Percentiles rank a stretch among this genome's conserved stretches.
phyloP scores from a whole-genome alignment of 2,888 invertebrate genomes.

The Epiperipatus broadwayi region DNA sequence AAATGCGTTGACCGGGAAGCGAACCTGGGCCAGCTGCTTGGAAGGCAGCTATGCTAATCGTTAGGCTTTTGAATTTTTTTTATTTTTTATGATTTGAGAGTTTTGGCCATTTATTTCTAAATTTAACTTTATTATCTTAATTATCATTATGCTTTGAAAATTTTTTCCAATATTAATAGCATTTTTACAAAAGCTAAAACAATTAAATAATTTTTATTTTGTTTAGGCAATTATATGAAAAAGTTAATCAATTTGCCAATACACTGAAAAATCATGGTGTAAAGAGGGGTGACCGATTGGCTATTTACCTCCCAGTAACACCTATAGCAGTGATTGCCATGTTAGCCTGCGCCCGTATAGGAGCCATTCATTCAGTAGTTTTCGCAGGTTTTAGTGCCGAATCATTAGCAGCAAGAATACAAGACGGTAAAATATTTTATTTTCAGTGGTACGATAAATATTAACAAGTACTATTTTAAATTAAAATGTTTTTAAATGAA shows the following conservation, averaged over 20 bases:
- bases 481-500: no score
- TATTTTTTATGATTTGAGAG: no score
- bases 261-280: conserved; percentile 27
- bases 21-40: no score
- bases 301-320: conserved; percentile 32
- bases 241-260: conserved; percentile 29
- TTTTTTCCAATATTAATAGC: no score
- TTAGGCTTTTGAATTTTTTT: no score
- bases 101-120: no score
- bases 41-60: no score
- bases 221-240: conserved; percentile 27
- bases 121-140: no score
- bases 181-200: no score
- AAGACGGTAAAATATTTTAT: conserved; percentile 24
- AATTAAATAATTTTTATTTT: conserved; percentile 24
- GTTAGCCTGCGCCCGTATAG: conserved; percentile 34
- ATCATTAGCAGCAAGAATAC: conserved; percentile 31
- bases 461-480: background rate
- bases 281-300: conserved; percentile 31
- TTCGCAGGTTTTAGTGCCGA: conserved; percentile 36
- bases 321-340: conserved; percentile 32
- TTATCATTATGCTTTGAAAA: no score
- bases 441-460: background rate
- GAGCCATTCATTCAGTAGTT: conserved; percentile 34
- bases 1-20: no score